A percentile compares a stretch with the other conserved stretches of the same genome.
Evolutionary conservation across 2,113 vertebrate species (phyloP).

Genomic region (Mustela nigripes): DNA sequence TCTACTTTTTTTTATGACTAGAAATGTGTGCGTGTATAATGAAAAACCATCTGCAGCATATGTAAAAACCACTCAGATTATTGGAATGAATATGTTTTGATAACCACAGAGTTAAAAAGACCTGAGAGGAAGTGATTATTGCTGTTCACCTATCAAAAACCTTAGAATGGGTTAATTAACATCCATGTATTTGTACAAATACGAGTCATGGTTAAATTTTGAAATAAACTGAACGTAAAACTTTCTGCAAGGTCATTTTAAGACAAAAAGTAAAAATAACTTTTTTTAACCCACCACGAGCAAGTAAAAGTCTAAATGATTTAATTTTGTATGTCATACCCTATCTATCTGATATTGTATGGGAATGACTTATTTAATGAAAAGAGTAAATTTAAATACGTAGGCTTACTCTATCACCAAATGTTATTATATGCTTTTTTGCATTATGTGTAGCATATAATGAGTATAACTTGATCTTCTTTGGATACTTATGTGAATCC

Average conservation of each 20-base stretch:
- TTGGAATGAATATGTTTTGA: background rate
- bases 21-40: conserved; percentile 11
- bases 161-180: conserved; percentile 12
- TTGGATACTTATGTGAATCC: background rate
- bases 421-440: background rate
- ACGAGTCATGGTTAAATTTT: background rate
- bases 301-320: background rate
- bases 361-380: background rate
- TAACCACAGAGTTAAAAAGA: background rate
- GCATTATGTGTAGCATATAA: background rate
- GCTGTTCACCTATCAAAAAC: background rate
- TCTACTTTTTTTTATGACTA: conserved; percentile 37
- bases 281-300: background rate
- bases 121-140: background rate
- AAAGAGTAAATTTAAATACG: background rate
- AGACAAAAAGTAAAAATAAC: background rate
- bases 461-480: background rate
- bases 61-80: background rate
- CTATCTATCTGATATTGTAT: background rate
- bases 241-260: conserved; percentile 29
- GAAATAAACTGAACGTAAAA: conserved; percentile 24
- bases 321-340: background rate
- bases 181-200: background rate
- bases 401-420: background rate
- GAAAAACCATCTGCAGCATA: background rate